These are phyloP conservation scores for Symphodus melops DNA, from an alignment of 2,113 vertebrate species.

Conservation along the genomic window DNA sequence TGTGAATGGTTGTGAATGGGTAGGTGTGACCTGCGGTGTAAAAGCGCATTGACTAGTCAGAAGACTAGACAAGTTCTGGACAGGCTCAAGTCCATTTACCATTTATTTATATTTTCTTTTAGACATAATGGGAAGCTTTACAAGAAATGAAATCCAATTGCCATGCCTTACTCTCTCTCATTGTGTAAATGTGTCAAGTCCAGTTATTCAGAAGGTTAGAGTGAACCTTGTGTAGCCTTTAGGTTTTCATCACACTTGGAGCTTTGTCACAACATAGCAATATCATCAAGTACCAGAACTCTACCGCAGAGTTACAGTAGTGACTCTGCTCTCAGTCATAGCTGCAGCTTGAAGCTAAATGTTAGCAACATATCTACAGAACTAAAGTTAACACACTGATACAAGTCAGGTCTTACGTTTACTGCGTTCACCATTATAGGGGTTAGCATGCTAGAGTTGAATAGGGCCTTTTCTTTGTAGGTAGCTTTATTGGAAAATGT, in stretches of 20 bases:
- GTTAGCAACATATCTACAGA: background rate
- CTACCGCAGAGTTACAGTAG: background rate
- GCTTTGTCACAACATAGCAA: too few species aligned
- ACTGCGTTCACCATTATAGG: too few species aligned
- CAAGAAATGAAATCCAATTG: too few species aligned
- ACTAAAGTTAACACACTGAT: background rate
- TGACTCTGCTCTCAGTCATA: background rate
- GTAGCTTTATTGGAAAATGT: background rate
- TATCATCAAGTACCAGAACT: background rate
- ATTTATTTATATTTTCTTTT: too few species aligned
- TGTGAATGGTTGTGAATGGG: too few species aligned
- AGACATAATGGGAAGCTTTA: too few species aligned
- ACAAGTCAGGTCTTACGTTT: too few species aligned
- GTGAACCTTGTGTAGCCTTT: background rate
- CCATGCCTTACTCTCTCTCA: background rate
- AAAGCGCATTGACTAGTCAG: too few species aligned
- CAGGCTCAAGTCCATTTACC: too few species aligned
- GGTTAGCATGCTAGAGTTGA: background rate
- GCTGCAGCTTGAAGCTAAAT: background rate
- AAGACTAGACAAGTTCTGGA: too few species aligned
- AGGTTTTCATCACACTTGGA: background rate
- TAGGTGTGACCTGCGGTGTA: too few species aligned
- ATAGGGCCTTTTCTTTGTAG: too few species aligned
- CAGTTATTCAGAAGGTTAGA: background rate
- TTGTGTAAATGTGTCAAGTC: background rate